phyloP scores from a whole-genome alignment of 1,140 invertebrate species.

The Harpegnathos saltator region DNA sequence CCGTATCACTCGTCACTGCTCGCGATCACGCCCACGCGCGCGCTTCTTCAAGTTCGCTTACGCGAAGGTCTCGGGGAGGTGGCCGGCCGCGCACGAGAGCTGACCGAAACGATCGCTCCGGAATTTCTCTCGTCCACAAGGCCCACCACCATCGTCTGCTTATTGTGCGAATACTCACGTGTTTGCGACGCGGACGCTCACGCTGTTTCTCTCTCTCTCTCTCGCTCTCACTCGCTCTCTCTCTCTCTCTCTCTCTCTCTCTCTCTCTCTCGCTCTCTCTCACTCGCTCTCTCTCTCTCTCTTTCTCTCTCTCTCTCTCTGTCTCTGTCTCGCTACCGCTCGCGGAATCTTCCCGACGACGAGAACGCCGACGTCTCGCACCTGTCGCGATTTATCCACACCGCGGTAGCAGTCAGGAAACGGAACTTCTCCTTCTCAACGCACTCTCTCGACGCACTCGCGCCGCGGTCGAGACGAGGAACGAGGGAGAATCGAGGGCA shows the following conservation, averaged over 20 bases:
- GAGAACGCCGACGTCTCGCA: neutral
- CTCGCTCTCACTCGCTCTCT: no score
- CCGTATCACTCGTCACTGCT: neutral
- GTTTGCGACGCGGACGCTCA: neutral
- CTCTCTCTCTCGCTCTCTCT: no score
- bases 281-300: neutral
- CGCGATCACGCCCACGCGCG: conserved; percentile 35
- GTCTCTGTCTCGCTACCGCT: no score
- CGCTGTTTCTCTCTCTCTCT: no score
- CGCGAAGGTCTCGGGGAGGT: neutral
- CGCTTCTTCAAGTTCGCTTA: conserved; percentile 20
- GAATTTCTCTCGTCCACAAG: neutral
- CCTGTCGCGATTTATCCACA: conserved; percentile 43
- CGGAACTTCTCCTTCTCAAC: conserved; percentile 36
- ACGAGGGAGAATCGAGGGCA: neutral
- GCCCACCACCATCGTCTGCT: neutral
- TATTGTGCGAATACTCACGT: conserved; percentile 36
- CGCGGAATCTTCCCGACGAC: neutral
- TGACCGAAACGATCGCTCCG: neutral
- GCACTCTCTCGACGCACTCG: conserved; percentile 56
- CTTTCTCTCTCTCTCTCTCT: no score
- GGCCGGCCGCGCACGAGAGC: neutral
- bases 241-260: no score
- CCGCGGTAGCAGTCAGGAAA: neutral
- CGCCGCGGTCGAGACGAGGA: conserved; percentile 16